Percentiles rank a stretch among this genome's conserved stretches.
These are phyloP conservation scores for Sisyra nigra DNA, from an alignment of 2,888 invertebrate genomes.

Conservation along the genomic window DNA sequence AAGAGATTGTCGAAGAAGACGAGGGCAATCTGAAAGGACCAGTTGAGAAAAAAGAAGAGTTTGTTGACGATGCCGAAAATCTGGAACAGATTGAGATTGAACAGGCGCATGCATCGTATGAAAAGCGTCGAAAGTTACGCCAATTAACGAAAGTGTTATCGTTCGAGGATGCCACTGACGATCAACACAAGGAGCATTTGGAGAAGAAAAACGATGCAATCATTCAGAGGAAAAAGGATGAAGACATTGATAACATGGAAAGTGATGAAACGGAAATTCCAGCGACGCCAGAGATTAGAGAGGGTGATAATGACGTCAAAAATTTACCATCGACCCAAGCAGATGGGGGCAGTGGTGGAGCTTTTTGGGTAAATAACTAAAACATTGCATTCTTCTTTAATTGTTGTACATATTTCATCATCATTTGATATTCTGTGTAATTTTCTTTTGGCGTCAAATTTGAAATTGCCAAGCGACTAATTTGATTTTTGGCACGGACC, in stretches of 20 bases:
- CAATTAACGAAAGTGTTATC: conserved; percentile 21
- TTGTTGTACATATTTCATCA: not conserved
- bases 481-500: not conserved
- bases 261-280: not conserved
- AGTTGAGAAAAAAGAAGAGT: conserved; percentile 3
- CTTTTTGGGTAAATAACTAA: conserved; percentile 6
- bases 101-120: conserved; percentile 3
- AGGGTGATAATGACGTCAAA: not conserved
- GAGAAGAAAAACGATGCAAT: not conserved
- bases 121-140: conserved; percentile 5
- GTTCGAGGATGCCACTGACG: conserved; percentile 25
- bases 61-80: conserved; percentile 3
- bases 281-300: not conserved
- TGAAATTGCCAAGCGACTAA: too few relatives aligned
- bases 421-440: not conserved
- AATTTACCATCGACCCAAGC: not conserved
- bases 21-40: conserved; percentile 5
- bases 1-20: not conserved
- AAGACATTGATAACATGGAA: not conserved
- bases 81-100: conserved; percentile 1
- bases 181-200: conserved; percentile 21
- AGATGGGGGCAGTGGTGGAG: not conserved
- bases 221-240: conserved; percentile 6
- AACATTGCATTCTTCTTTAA: not conserved
- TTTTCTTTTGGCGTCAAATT: not conserved